Evolutionary conservation across 1,140 invertebrate genomes (phyloP).

Genomic region (Papilio polytes): DNA sequence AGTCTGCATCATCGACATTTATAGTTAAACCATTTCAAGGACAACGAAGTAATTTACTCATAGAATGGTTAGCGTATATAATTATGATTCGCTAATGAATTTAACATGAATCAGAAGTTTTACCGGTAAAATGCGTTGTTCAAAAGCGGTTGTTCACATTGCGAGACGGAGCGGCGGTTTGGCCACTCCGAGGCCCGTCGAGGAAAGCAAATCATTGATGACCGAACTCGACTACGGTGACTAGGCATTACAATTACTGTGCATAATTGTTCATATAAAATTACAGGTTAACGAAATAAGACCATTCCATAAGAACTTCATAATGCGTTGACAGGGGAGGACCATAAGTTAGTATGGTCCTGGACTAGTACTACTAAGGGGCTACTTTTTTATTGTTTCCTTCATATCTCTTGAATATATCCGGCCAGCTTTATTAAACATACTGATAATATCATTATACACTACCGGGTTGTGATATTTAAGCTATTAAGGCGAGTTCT

Average conservation of each 20-base stretch:
- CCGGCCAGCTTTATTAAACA: no score
- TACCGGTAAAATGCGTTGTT: slow-evolving; percentile 6
- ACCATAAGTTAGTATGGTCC: no score
- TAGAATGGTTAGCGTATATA: background rate
- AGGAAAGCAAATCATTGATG: slow-evolving; percentile 52
- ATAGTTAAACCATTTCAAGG: background rate
- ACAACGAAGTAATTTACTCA: background rate
- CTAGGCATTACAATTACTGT: slow-evolving; percentile 2
- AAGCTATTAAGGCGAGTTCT: no score
- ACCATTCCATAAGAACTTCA: background rate
- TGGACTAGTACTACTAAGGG: no score
- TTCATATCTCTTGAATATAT: no score
- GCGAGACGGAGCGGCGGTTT: slow-evolving; percentile 47
- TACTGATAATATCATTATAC: no score
- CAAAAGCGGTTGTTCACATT: slow-evolving; percentile 1
- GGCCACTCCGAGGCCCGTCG: slow-evolving; percentile 35
- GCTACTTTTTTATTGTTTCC: no score
- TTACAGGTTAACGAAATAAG: no score
- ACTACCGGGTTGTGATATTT: no score
- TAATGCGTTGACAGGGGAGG: background rate
- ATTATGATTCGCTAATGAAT: slow-evolving; percentile 16
- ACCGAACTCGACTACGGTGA: slow-evolving; percentile 45
- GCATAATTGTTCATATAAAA: background rate
- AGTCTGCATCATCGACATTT: slow-evolving; percentile 22
- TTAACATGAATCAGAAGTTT: slow-evolving; percentile 30